A percentile compares a stretch with the other conserved stretches of the same genome.
These are phyloP conservation scores for Pungitius pungitius DNA, from an alignment of 2,113 vertebrate genomes.

Conservation along the genomic window DNA sequence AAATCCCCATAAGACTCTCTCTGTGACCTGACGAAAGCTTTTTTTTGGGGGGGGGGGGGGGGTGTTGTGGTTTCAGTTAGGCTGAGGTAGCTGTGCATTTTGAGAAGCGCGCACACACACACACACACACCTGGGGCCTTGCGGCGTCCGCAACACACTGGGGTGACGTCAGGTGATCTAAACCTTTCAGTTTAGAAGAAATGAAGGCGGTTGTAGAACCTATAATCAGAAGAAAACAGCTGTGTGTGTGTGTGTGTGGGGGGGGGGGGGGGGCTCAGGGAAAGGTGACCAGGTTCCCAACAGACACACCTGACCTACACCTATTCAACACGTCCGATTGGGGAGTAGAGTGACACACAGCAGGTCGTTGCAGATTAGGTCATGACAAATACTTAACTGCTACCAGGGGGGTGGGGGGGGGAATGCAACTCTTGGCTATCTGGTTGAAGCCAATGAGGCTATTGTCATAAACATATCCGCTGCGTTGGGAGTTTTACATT, in stretches of 20 bases:
- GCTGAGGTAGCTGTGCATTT: conserved; percentile 36
- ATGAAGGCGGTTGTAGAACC: conserved; percentile 37
- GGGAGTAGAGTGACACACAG: conserved; percentile 46
- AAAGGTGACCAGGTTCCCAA: conserved; percentile 42
- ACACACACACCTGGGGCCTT: conserved; percentile 44
- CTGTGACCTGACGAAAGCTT: conserved; percentile 26
- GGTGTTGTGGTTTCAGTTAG: conserved; percentile 39
- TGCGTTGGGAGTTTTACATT: conserved; percentile 1
- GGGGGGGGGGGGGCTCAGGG: conserved; percentile 53
- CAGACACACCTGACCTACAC: conserved; percentile 58
- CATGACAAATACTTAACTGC: conserved; percentile 52
- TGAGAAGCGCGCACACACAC: conserved; percentile 4
- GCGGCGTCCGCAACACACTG: conserved; percentile 45
- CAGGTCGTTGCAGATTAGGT: conserved; percentile 64
- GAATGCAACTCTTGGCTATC: conserved; percentile 9
- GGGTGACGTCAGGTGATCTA: conserved; percentile 60
- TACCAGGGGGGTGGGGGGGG: conserved; percentile 34
- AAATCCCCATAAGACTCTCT: conserved; percentile 18
- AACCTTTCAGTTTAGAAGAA: conserved; percentile 40
- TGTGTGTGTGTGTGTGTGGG: conserved; percentile 48
- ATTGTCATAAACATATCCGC: conserved; percentile 17
- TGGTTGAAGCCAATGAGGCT: conserved; percentile 17
- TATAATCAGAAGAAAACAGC: conserved; percentile 70
- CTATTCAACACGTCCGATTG: conserved; percentile 26
- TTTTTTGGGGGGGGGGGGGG: too few relatives aligned